Percentiles rank a stretch among this genome's conserved stretches.
phyloP scores from a whole-genome alignment of 2,797 vertebrate species.

The Nannoperca australis region DNA sequence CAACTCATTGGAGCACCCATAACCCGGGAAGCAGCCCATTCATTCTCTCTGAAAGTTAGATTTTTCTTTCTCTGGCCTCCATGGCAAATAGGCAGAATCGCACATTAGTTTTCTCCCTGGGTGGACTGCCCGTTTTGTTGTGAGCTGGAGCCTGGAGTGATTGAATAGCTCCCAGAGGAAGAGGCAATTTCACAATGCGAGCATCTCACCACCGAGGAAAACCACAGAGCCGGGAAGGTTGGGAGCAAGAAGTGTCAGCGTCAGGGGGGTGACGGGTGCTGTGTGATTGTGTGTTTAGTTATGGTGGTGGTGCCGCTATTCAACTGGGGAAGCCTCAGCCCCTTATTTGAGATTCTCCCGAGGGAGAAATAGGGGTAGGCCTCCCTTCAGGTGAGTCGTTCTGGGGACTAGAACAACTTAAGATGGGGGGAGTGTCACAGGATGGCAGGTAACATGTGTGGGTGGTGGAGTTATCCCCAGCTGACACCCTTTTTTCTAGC shows the following conservation, averaged over 20 bases:
- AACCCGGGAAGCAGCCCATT: conserved; percentile 65
- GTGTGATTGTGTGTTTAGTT: conserved; percentile 23
- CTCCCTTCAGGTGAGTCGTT: conserved; percentile 5
- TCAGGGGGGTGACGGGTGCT: conserved; percentile 22
- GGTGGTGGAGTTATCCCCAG: too few species aligned
- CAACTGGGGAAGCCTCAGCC: background rate
- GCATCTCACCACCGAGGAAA: conserved; percentile 61
- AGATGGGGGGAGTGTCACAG: background rate
- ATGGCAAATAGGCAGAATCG: conserved; percentile 69
- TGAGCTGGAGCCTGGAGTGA: conserved; percentile 74
- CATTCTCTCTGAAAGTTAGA: conserved; percentile 63
- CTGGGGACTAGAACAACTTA: background rate
- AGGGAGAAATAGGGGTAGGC: background rate
- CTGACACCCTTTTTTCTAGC: background rate
- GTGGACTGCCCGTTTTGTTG: conserved; percentile 69
- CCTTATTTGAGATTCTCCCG: background rate
- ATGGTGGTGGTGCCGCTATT: conserved; percentile 4
- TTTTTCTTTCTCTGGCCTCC: conserved; percentile 70
- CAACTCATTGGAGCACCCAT: conserved; percentile 68
- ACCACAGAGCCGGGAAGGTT: conserved; percentile 44
- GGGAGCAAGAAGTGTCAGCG: conserved; percentile 37
- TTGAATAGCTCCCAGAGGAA: conserved; percentile 81
- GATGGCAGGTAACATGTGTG: background rate
- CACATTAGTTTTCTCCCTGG: conserved; percentile 73
- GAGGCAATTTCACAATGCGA: conserved; percentile 77